Evolutionary conservation across 92 coral and sea anemone species (phyloP).

Genomic region (Parazoanthus darwini): DNA sequence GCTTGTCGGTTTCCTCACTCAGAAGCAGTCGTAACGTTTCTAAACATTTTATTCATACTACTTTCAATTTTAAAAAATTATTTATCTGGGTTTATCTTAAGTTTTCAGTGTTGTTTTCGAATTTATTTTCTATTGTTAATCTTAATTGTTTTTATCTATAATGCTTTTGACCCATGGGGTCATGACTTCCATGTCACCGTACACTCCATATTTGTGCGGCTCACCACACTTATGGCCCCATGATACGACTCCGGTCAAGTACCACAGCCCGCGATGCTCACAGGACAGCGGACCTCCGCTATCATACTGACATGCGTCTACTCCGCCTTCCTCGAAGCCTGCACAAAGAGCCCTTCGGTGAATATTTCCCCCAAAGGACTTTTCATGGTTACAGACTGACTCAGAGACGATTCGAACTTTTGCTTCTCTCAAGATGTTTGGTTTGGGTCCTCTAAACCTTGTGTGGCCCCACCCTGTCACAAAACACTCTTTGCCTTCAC

Average conservation of each 20-base stretch:
- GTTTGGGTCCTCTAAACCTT: conserved; percentile 71
- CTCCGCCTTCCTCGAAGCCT: conserved; percentile 89
- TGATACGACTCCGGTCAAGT: conserved; percentile 86
- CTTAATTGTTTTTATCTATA: too few relatives aligned
- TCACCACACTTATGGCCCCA: conserved; percentile 83
- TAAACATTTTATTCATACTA: too few relatives aligned
- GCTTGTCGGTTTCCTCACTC: too few relatives aligned
- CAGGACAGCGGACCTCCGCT: conserved; percentile 95
- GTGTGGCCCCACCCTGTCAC: conserved; percentile 94
- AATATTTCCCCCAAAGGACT: conserved; percentile 68
- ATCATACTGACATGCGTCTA: conserved; percentile 88
- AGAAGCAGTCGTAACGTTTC: too few relatives aligned
- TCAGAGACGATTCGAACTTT: conserved; percentile 68
- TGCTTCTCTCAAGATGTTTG: conserved; percentile 73
- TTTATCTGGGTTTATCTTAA: too few relatives aligned
- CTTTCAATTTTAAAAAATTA: too few relatives aligned
- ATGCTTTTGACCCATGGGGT: too few relatives aligned
- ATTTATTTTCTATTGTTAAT: too few relatives aligned
- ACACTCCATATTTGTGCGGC: conserved; percentile 76
- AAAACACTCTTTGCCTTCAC: conserved; percentile 75
- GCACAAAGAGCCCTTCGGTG: conserved; percentile 77
- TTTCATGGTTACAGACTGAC: conserved; percentile 65
- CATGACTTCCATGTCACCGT: too few relatives aligned
- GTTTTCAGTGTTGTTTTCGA: too few relatives aligned
- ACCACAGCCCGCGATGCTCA: conserved; percentile 80